phyloP scores from a whole-genome alignment of 2,888 invertebrate genomes.

The Leucophenga maculata region DNA sequence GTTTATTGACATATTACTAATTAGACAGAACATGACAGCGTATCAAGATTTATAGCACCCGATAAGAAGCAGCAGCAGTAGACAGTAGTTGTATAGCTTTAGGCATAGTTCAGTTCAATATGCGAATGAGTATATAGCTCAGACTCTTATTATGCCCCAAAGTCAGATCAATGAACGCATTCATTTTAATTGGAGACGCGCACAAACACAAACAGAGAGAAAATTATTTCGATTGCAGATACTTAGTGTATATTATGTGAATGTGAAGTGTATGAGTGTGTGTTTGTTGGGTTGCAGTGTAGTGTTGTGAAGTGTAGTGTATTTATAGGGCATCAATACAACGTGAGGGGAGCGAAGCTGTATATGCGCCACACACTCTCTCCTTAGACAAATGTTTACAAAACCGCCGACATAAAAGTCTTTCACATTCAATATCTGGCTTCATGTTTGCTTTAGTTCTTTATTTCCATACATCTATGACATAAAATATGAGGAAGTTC shows the following conservation, averaged over 20 bases:
- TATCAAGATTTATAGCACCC: conserved; percentile 69
- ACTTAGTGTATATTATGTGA: conserved; percentile 6
- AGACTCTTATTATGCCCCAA: conserved; percentile 9
- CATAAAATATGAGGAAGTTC: conserved; percentile 24
- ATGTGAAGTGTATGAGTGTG: background rate
- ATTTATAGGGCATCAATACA: background rate
- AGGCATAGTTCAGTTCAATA: conserved; percentile 25
- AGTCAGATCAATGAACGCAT: conserved; percentile 63
- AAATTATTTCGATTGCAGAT: background rate
- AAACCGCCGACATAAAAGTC: background rate
- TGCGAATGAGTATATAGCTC: background rate
- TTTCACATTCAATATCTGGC: background rate
- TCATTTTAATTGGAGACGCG: conserved; percentile 67
- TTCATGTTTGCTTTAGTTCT: background rate
- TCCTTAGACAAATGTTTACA: conserved; percentile 24
- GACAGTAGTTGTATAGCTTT: conserved; percentile 30
- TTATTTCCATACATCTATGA: background rate
- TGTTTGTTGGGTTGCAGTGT: background rate
- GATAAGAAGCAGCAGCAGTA: conserved; percentile 49
- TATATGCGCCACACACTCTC: background rate
- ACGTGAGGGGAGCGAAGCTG: background rate
- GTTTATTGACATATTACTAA: conserved; percentile 71
- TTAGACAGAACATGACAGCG: conserved; percentile 71
- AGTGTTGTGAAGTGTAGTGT: background rate
- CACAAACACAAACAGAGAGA: conserved; percentile 32